These are phyloP conservation scores for Bombyx huttoni DNA, from an alignment of 2,888 invertebrate species.

Conservation along the genomic window DNA sequence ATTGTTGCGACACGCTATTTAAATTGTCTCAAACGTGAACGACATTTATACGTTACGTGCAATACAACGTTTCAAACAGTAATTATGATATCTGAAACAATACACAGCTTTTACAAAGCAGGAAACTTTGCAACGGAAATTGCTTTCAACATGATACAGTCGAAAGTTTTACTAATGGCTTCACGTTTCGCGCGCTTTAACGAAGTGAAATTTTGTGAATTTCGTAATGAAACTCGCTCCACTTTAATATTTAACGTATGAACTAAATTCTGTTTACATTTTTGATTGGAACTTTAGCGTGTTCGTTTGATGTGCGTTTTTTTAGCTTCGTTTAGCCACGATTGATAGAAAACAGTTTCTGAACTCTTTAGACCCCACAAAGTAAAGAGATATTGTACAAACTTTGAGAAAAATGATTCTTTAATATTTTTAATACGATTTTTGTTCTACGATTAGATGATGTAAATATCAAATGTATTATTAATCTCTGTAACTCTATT, in stretches of 20 bases:
- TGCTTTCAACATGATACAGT: neutral
- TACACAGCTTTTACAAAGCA: neutral
- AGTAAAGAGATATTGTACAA: too few species aligned
- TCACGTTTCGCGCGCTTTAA: neutral
- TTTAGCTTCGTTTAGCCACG: too few species aligned
- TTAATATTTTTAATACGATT: too few species aligned
- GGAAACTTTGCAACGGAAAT: neutral
- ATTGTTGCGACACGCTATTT: neutral
- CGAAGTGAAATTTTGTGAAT: neutral
- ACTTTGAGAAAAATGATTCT: too few species aligned
- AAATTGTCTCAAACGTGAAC: neutral
- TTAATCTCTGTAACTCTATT: too few species aligned
- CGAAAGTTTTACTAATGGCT: neutral
- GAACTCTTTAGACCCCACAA: too few species aligned
- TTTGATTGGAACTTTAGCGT: too few species aligned
- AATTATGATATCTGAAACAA: neutral
- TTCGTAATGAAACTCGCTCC: neutral
- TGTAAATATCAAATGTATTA: too few species aligned
- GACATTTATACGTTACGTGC: neutral
- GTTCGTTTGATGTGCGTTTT: too few species aligned
- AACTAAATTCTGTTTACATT: neutral
- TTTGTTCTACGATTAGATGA: too few species aligned
- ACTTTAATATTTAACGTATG: neutral
- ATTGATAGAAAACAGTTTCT: too few species aligned
- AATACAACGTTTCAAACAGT: neutral